Base-by-base conservation (phyloP, 2,797 vertebrate species). In the Labroides dimidiatus region DNA sequence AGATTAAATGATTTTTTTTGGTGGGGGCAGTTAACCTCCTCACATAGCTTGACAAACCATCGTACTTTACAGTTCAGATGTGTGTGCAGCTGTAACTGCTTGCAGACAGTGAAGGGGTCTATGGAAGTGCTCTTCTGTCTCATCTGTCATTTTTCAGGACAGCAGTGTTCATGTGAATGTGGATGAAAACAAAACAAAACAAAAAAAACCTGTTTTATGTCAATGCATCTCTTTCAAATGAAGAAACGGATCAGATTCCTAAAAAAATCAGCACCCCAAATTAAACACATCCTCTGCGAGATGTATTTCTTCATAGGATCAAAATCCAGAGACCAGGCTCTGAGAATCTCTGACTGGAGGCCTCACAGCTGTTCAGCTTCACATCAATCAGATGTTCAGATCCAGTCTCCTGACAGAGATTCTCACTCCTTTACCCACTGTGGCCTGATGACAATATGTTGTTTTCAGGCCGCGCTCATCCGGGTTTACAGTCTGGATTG, bases 341-440 rank as follows among this genome's bases (percentile, higher is more conserved):
- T 24, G 24, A 13, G 36, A 48, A 12, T 16, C 27, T 33, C 45
- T 1, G 21, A 30, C 20, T 55, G 54, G 8, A 24, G 12, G 10
- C 23, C 44, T 48, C 43, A 21, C 69, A 76, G 69, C 48, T 71
- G 56, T 56, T 30, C 68, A 73, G 68, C 63, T 53, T 49, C 44
- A 41, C 39, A 54, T 60, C 67, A 61, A 14, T 55, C 63, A 52
- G 11, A 62, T 37, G 30, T 27, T 47, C 24, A 36, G 45, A 56
- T 59, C 61, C 51, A 59, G 49, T 54, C 39, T 44, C 24, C 36
- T 75, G 4, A 2, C 42, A 61, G 54, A 52, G 50, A 49, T 2
- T 60, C n/a, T 45, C 41, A 64, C 13, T 65, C 12, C 20, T n/a
- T 42, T 27, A 0, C 0, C 19, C 37, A 4, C 50, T 51, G 49